These are phyloP conservation scores for Tigriopus japonicus DNA, from an alignment of 1,140 invertebrate genomes.

Conservation along the genomic window DNA sequence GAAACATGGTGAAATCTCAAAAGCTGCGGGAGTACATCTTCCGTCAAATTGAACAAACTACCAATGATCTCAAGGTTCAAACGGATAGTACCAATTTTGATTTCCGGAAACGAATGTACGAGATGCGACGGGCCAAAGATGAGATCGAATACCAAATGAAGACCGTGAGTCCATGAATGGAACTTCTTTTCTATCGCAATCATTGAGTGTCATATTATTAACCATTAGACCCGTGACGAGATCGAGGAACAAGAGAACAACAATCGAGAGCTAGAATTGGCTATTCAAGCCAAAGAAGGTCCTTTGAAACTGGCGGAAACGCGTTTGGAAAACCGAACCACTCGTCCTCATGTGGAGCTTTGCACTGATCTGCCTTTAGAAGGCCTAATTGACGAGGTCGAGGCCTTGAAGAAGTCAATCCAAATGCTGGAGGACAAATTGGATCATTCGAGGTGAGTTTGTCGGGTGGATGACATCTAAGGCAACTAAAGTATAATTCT, in stretches of 20 bases:
- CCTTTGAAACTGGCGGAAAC: constrained; percentile 13
- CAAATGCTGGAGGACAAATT: not conserved
- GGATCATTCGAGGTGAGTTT: constrained; percentile 5
- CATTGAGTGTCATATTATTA: too few relatives aligned
- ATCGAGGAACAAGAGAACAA: constrained; percentile 11
- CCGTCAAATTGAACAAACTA: constrained; percentile 10
- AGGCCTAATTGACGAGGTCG: constrained; percentile 11
- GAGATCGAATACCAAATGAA: constrained; percentile 12
- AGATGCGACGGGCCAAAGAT: constrained; percentile 12
- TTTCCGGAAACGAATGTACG: constrained; percentile 10
- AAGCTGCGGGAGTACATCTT: constrained; percentile 8
- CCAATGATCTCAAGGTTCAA: constrained; percentile 10
- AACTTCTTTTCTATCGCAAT: too few relatives aligned
- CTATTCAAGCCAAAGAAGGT: not conserved
- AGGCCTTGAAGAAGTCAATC: constrained; percentile 8
- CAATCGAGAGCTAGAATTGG: constrained; percentile 3
- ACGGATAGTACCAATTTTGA: constrained; percentile 13
- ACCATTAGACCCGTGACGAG: constrained; percentile 3
- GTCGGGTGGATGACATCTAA: not conserved
- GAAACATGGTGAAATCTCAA: constrained; percentile 1
- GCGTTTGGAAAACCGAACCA: constrained; percentile 8
- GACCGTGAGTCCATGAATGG: not conserved
- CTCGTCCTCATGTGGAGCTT: constrained; percentile 8
- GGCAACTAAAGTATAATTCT: not conserved
- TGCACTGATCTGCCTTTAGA: constrained; percentile 2